These are phyloP conservation scores for Drosophila truncata DNA, from an alignment of 1,140 invertebrate genomes.

Conservation along the genomic window DNA sequence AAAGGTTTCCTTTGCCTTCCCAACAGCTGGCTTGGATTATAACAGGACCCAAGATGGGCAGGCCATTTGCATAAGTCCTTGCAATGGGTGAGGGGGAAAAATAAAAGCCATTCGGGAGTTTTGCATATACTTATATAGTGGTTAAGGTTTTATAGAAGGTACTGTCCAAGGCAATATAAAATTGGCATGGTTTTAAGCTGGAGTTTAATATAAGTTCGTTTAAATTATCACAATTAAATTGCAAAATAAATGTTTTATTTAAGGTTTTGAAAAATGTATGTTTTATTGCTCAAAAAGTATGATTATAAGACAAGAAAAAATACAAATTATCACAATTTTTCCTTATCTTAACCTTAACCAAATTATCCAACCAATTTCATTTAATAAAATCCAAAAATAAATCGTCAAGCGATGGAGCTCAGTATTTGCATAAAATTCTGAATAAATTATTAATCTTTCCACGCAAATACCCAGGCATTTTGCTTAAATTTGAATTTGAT, in stretches of 20 bases:
- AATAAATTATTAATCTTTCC: slow-evolving; percentile 5
- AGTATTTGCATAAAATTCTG: not conserved
- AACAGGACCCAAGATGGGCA: slow-evolving; percentile 22
- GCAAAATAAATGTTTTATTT: not conserved
- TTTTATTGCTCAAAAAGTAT: too few species aligned
- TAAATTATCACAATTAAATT: not conserved
- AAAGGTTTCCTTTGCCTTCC: slow-evolving; percentile 47
- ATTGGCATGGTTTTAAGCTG: not conserved
- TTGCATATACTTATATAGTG: slow-evolving; percentile 8
- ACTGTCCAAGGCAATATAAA: not conserved
- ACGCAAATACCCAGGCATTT: not conserved
- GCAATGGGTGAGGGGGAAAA: slow-evolving; percentile 37
- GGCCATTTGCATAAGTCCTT: slow-evolving; percentile 70
- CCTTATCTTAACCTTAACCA: not conserved
- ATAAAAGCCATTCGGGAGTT: slow-evolving; percentile 23
- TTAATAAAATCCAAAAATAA: not conserved
- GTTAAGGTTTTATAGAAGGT: not conserved
- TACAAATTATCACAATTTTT: too few species aligned
- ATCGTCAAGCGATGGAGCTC: not conserved
- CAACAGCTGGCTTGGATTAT: slow-evolving; percentile 38
- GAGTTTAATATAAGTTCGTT: not conserved
- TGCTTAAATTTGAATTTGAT: slow-evolving; percentile 21
- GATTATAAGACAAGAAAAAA: too few species aligned
- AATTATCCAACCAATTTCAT: not conserved
- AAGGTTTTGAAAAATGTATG: not conserved